phyloP scores from a whole-genome alignment of 2,797 vertebrate genomes.

The Nasua narica region DNA sequence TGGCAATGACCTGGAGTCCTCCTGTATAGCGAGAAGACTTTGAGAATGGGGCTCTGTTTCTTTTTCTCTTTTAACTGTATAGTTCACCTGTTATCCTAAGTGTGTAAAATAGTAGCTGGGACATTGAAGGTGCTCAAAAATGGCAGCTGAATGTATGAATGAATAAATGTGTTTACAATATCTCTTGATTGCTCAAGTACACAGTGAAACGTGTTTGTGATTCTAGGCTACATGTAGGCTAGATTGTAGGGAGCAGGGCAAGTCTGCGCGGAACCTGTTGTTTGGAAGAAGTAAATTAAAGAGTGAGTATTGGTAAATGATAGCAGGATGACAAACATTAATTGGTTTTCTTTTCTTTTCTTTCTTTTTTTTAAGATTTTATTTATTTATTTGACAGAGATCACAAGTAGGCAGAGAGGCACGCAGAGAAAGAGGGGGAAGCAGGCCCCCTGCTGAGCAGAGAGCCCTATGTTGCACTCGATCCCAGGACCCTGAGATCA shows the following conservation, averaged over 20 bases:
- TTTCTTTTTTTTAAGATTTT: too few relatives aligned
- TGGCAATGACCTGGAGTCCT: not conserved
- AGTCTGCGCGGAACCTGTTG: not conserved
- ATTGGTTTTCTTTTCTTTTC: not conserved
- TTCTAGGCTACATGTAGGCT: not conserved
- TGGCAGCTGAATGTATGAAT: not conserved
- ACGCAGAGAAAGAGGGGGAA: too few relatives aligned
- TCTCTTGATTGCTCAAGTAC: not conserved
- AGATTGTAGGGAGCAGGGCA: not conserved
- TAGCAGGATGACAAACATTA: not conserved
- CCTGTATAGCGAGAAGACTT: not conserved
- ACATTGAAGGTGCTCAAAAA: not conserved
- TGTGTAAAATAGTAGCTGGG: not conserved
- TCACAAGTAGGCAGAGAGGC: too few relatives aligned
- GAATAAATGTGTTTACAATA: not conserved
- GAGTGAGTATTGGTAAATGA: not conserved
- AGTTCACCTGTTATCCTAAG: not conserved
- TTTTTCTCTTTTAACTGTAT: not conserved
- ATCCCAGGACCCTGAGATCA: too few relatives aligned
- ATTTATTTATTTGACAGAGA: too few relatives aligned
- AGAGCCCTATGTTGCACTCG: too few relatives aligned
- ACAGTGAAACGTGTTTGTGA: not conserved
- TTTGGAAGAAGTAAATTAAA: not conserved
- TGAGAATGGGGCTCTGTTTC: not conserved
- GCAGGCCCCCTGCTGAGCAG: too few relatives aligned